Percentiles rank a stretch among this genome's conserved stretches.
phyloP scores from a whole-genome alignment of 2,113 vertebrate genomes.

The Ptyas mucosa region DNA sequence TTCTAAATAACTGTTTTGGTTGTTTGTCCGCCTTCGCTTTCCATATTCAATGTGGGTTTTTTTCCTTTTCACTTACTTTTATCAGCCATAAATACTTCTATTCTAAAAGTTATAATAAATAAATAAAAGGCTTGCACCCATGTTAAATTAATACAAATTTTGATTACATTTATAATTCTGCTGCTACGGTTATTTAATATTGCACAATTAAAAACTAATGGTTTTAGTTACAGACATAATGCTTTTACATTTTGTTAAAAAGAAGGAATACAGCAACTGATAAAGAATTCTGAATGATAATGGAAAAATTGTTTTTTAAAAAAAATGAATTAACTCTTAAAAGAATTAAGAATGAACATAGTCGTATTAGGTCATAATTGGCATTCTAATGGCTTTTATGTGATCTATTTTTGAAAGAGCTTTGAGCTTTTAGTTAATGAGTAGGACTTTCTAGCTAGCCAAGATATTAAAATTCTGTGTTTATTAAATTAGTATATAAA shows the following conservation, averaged over 20 bases:
- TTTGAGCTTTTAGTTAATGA: background rate
- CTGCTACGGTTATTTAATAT: background rate
- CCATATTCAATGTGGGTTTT: background rate
- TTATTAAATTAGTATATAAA: background rate
- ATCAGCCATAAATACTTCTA: background rate
- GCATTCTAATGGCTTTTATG: background rate
- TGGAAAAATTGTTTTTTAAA: background rate
- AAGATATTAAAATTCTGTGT: background rate
- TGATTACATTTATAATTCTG: background rate
- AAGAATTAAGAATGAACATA: background rate
- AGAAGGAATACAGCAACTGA: background rate
- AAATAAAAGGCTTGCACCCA: background rate
- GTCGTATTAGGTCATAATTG: background rate
- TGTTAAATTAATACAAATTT: background rate
- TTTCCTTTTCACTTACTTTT: background rate
- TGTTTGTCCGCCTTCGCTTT: background rate
- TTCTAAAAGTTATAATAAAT: background rate
- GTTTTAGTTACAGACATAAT: background rate
- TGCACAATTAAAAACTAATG: background rate
- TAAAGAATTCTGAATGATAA: background rate
- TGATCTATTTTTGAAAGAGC: background rate
- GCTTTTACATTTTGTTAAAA: background rate
- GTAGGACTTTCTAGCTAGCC: background rate
- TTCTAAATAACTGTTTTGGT: background rate
- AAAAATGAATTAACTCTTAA: background rate